Evolutionary conservation across 2,113 vertebrate genomes (phyloP), one percentile per base, ranked within the genome.

Genomic region (Anolis carolinensis): DNA sequence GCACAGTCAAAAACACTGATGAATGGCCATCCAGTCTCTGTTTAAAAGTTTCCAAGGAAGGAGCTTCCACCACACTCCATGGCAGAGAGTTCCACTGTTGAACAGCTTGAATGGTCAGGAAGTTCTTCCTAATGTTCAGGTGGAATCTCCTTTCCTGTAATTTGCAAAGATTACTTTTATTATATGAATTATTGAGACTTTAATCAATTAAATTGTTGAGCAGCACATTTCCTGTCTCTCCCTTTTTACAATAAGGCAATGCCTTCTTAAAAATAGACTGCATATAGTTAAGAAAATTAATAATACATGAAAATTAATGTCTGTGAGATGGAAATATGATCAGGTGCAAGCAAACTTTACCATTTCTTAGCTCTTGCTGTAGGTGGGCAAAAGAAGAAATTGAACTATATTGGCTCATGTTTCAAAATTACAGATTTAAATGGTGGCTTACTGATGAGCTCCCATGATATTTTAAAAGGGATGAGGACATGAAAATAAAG

Each of bases 231-330:
- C 16, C 55, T 59, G 14, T 71, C 1, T 9, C 27, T 30, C 71
- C 62, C 62, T 70, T 87, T 87, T 84, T 20, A 0, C 48, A 82
- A 87, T 86, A 81, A 89, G 87, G 3, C 1, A 7, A 59, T 50
- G 87, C 75, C 3, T 84, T 87, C 5, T 59, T 84, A 82, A 39
- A 9, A 81, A 32, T 36, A 50, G 10, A 13, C 74, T 70, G 81
- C 86, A 25, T 55, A 87, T 44, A 91, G 70, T 84, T 86, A 83
- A 86, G 81, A 68, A 77, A 89, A 63, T 0, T 84, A 89, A 79
- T 34, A 68, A 34, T 39, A 85, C 82, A 85, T 86, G 0, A 2
- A 83, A 81, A 55, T 27, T n/a, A 76, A 88, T 39, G 30, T 25
- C 50, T 71, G 77, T 72, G 11, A 86, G 82, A 65, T 73, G 2